These are phyloP conservation scores for Thunnus thynnus DNA, from an alignment of 2,113 vertebrate species.

Conservation along the genomic window DNA sequence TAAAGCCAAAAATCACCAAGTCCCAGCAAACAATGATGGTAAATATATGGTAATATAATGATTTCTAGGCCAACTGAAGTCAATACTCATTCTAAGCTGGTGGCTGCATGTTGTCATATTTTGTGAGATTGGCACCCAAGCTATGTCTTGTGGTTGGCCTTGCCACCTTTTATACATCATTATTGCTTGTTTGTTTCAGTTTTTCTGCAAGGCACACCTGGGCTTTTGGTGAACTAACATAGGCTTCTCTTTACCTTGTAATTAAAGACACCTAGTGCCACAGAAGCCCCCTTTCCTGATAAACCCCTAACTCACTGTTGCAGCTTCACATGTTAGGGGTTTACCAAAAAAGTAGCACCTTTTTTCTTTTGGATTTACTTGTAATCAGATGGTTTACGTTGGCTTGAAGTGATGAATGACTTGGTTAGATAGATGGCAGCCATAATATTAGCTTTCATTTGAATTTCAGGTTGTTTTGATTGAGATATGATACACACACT, in stretches of 20 bases:
- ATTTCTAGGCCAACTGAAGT: neutral
- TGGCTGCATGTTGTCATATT: neutral
- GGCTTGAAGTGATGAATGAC: neutral
- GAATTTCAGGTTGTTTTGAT: too few species aligned
- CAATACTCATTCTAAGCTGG: neutral
- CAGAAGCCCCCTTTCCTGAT: neutral
- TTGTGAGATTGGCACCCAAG: neutral
- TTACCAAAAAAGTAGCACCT: conserved; percentile 11
- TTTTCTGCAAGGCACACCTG: conserved; percentile 8
- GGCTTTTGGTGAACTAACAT: neutral
- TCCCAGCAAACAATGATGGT: neutral
- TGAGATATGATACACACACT: too few species aligned
- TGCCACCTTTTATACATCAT: neutral
- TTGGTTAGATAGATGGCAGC: too few species aligned
- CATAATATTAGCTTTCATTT: too few species aligned
- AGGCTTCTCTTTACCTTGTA: conserved; percentile 56
- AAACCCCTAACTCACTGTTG: neutral
- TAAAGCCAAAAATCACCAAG: too few species aligned
- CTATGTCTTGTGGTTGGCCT: neutral
- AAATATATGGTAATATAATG: neutral
- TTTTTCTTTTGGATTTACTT: conserved; percentile 6
- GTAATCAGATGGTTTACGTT: conserved; percentile 1
- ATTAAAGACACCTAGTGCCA: conserved; percentile 63
- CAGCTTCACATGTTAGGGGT: conserved; percentile 23
- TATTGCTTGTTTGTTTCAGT: conserved; percentile 19